Base-by-base conservation (phyloP, 2,888 invertebrate genomes). In the Malthinus flaveolus region DNA sequence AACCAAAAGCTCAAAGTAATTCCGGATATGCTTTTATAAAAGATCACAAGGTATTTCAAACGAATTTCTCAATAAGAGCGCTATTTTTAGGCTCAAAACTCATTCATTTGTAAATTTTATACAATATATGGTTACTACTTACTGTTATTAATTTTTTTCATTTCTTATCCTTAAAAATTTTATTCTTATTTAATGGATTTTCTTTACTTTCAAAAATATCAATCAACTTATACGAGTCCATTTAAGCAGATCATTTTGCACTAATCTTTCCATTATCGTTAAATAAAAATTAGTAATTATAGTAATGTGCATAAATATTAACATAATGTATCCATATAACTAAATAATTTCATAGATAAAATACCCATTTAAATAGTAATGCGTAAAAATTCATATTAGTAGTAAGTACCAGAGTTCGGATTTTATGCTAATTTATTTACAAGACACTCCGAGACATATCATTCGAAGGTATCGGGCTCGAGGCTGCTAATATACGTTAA, bases 1-100 rank as follows among this genome's bases (percentile, higher is more conserved):
- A 75, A 75, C 71, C 71, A 70, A 23, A 23, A 64, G 69, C 68
- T 66, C 69, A 66, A 68, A 70, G 66, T 65, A 67, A 62, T 66
- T 58, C 59, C 68, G 68, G 66, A 73, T 70, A 71, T 71, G 70
- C 69, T 70, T 71, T 73, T 71, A 70, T 72, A 71, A 68, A 66
- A 70, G 69, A 70, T 71, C 72, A 68, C 66, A 71, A 69, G 69
- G 65, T 68, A 58, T 52, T 49, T 50, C 54, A 55, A 64, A 66
- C 63, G 63, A 66, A 61, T 61, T 66, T 64, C 54, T 35, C 32
- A 46, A 48, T 56, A 56, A 50, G 42, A 46, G 56, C 55, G 60
- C 50, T 49, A 51, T 56, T 51, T 56, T 49, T 54, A 50, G 13
- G 42, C 47, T 33, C 32, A 37, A 45, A 59, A 55, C 50, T 59